Percentiles rank a stretch among this genome's conserved stretches.
These are phyloP conservation scores for Andrena bicolor DNA, from an alignment of 2,888 invertebrate genomes.

Conservation along the genomic window DNA sequence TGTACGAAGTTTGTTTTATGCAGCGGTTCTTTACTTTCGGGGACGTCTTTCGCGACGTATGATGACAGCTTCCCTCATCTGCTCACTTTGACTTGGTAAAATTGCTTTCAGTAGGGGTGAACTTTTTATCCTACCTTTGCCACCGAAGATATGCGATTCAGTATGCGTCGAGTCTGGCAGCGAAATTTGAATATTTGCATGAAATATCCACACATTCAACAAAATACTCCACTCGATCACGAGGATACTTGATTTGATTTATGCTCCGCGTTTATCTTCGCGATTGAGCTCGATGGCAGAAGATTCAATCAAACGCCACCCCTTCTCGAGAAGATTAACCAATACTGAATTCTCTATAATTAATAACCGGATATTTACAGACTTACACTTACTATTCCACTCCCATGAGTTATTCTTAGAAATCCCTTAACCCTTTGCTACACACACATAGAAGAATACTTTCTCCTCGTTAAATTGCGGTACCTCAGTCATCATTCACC, in stretches of 20 bases:
- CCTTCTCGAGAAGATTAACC: too few species aligned
- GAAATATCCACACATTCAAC: neutral
- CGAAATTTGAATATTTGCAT: constrained; percentile 41
- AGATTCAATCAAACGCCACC: too few species aligned
- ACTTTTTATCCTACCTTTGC: constrained; percentile 51
- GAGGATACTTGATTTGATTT: neutral
- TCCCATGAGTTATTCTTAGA: too few species aligned
- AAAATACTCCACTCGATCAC: neutral
- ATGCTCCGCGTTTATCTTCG: neutral
- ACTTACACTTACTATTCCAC: too few species aligned
- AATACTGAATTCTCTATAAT: too few species aligned
- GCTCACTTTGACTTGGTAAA: constrained; percentile 59
- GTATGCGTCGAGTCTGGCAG: constrained; percentile 14
- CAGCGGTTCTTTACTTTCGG: constrained; percentile 4
- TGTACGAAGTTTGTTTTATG: constrained; percentile 36
- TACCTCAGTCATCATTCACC: too few species aligned
- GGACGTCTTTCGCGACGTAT: constrained; percentile 3
- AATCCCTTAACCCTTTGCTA: too few species aligned
- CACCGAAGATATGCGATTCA: constrained; percentile 16
- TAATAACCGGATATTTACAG: too few species aligned
- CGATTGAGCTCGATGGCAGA: too few species aligned
- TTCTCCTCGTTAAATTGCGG: too few species aligned
- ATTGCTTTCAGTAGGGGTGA: constrained; percentile 37
- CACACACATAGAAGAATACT: too few species aligned
- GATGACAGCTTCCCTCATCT: constrained; percentile 34